phyloP scores from a whole-genome alignment of 2,888 invertebrate species.

The Candidula unifasciata region DNA sequence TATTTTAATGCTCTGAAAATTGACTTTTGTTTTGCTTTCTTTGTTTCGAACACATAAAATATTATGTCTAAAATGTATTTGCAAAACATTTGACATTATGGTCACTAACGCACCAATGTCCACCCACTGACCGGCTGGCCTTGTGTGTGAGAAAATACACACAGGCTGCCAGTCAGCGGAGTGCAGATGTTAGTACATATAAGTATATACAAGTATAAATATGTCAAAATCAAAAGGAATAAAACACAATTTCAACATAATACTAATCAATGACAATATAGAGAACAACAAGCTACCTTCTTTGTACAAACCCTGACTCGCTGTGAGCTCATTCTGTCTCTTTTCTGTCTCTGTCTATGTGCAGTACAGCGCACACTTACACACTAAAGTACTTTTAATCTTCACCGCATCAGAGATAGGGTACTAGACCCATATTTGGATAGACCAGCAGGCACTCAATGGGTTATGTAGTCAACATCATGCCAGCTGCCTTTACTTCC shows the following conservation, averaged over 20 bases:
- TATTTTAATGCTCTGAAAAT: slow-evolving; percentile 30
- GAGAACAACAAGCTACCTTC: not conserved
- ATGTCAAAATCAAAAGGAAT: slow-evolving; percentile 6
- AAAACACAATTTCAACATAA: not conserved
- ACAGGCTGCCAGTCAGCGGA: slow-evolving; percentile 7
- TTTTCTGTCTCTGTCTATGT: not conserved
- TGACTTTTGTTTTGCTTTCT: not conserved
- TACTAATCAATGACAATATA: not conserved
- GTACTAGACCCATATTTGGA: too few species aligned
- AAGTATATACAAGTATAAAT: slow-evolving; percentile 5
- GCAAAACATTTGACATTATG: slow-evolving; percentile 11
- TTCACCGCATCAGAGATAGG: too few species aligned
- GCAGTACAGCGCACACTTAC: too few species aligned
- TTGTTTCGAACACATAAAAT: slow-evolving; percentile 32
- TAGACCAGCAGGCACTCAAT: too few species aligned
- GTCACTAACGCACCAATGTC: not conserved
- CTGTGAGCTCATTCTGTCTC: not conserved
- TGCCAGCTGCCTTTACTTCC: too few species aligned
- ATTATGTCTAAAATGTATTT: slow-evolving; percentile 27
- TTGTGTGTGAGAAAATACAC: slow-evolving; percentile 9
- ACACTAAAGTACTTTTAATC: too few species aligned
- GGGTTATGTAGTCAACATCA: too few species aligned
- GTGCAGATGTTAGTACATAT: slow-evolving; percentile 13
- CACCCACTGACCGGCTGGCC: not conserved
- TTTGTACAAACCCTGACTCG: not conserved